Evolutionary conservation across 2,888 invertebrate genomes (phyloP).

Genomic region (Lamellibrachia columna): DNA sequence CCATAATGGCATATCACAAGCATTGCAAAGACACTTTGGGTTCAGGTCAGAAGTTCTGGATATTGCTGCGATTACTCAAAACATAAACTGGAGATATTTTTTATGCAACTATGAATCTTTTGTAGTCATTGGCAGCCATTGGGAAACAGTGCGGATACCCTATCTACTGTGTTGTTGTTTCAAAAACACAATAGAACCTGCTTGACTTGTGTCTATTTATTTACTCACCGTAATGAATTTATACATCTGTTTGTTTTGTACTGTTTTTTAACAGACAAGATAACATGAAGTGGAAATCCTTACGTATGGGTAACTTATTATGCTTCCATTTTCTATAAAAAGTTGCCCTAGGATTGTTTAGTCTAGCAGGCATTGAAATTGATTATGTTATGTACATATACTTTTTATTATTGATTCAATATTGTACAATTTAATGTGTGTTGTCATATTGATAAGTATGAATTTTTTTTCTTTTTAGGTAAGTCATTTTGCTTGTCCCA

Average conservation of each 20-base stretch:
- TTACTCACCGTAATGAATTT: background rate
- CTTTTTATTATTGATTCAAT: background rate
- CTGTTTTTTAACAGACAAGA: background rate
- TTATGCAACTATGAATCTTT: background rate
- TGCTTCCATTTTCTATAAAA: too few species aligned
- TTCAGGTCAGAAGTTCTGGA: background rate
- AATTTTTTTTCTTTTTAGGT: background rate
- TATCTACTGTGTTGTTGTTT: background rate
- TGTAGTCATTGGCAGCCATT: background rate
- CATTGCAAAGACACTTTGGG: background rate
- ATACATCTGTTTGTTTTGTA: background rate
- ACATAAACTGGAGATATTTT: too few species aligned
- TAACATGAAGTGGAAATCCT: background rate
- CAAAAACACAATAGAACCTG: background rate
- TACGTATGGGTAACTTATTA: background rate
- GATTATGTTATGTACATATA: background rate
- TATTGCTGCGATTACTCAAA: background rate
- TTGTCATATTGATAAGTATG: background rate
- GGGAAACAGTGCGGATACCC: background rate
- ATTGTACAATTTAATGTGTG: background rate
- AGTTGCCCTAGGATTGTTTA: background rate
- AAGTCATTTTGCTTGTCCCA: background rate
- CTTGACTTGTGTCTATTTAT: background rate
- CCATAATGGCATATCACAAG: background rate
- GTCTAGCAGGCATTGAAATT: background rate